A percentile compares a stretch with the other conserved stretches of the same genome.
phyloP scores from a whole-genome alignment of 2,113 vertebrate species.

The Platanista minor region DNA sequence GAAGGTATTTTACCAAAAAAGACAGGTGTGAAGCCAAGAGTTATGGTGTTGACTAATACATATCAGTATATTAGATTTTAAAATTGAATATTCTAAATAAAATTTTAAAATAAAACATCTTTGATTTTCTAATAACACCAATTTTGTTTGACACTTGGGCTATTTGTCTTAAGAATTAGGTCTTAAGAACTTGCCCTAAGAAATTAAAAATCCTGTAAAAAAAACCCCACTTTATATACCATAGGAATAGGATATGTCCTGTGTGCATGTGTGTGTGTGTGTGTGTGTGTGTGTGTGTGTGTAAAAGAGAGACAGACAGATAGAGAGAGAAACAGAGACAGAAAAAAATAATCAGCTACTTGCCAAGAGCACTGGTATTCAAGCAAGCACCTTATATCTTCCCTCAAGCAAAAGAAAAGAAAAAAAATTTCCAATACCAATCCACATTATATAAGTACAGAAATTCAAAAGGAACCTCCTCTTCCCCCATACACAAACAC shows the following conservation, averaged over 20 bases:
- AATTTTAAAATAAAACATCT: neutral
- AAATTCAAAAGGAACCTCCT: neutral
- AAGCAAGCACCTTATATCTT: neutral
- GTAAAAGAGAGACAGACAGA: neutral
- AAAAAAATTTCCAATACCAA: neutral
- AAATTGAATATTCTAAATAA: neutral
- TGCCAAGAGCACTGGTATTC: neutral
- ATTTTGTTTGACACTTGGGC: neutral
- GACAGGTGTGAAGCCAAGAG: neutral
- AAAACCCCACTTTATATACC: neutral
- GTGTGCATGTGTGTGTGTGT: neutral
- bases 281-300: neutral
- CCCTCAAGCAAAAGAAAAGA: neutral
- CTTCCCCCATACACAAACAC: neutral
- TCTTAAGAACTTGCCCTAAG: neutral
- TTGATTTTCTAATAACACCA: neutral
- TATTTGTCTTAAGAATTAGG: neutral
- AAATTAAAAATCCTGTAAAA: neutral
- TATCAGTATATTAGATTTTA: neutral
- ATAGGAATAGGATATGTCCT: neutral
- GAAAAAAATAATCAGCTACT: neutral
- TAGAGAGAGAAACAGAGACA: neutral
- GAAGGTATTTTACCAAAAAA: neutral
- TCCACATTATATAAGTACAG: neutral
- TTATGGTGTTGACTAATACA: neutral